Conservation (phyloP, 2,113 vertebrate genomes). For the Phoxinus phoxinus region DNA sequence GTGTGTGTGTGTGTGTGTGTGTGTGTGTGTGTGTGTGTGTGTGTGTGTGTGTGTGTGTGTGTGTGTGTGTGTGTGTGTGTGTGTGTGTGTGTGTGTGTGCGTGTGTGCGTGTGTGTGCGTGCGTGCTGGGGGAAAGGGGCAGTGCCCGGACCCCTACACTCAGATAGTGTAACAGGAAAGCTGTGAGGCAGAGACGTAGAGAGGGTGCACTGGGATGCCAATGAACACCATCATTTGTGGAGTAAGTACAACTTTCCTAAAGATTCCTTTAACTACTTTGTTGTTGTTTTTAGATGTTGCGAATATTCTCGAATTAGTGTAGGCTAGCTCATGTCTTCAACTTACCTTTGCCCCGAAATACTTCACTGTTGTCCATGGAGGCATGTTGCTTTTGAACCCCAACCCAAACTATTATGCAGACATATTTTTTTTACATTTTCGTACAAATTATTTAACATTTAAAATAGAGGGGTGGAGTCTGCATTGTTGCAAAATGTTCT, state of each 20-base stretch:
- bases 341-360: not conserved
- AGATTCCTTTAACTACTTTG: not conserved
- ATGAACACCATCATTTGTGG: constrained; percentile 74
- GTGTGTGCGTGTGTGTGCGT: constrained; percentile 47
- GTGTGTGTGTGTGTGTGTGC: constrained; percentile 52
- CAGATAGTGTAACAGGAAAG: constrained; percentile 63
- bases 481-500: not conserved
- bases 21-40: constrained; percentile 53
- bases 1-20: not conserved
- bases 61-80: not conserved
- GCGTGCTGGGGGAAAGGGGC: constrained; percentile 66
- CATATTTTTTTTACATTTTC: not conserved
- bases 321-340: not conserved
- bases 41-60: constrained; percentile 39
- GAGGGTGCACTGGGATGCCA: constrained; percentile 71
- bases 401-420: not conserved
- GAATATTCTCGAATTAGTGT: not conserved
- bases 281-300: not conserved
- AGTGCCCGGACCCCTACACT: constrained; percentile 62
- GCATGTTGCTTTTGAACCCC: not conserved
- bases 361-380: not conserved
- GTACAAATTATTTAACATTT: not conserved
- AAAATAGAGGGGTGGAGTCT: not conserved
- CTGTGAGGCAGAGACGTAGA: constrained; percentile 69
- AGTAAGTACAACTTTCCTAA: constrained; percentile 72